Evolutionary conservation across 2,797 vertebrate species (phyloP), one percentile per base, ranked within the genome.

Genomic region (Falco rusticolus): DNA sequence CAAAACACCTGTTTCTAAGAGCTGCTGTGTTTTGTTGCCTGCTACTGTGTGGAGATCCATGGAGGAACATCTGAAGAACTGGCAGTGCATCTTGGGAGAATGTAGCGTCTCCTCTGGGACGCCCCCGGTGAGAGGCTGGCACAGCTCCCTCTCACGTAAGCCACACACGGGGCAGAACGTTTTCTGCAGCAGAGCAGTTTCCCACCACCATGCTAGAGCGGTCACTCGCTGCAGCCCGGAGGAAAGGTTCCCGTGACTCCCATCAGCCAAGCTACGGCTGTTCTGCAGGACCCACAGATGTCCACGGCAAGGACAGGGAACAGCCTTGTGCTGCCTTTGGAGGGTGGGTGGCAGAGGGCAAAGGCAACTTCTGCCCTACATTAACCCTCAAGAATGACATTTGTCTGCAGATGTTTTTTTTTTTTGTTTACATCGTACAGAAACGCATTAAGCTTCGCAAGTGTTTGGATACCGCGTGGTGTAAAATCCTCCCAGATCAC

Each of bases 81-180:
- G 25, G 41, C 79, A 51, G 16, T 1, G 41, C 48, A 33, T 26
- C 69, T 11, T 19, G 37, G 37, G 37, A 57, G 61, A 7, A 45
- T 3, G 19, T 8, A 66, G 16, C 0, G 2, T 33, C 20, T 79
- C 48, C 91, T 43, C 3, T 16, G 75, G 87, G 82, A 39, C 9
- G 37, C 16, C n/a, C 37, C 57, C 3, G 1, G 3, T 1, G 16
- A 75, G 56, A 33, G 56, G 63, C 64, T 48, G 37, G 81, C 41
- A 24, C 20, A 64, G 89, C 84, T 45, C n/a, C 17, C 8, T 53
- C 47, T 53, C 47, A 10, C 1, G 11, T 0, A 5, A 60, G 10
- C 59, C 39, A 5, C 2, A 3, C 16, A 2, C 0, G 0, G 0
- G 4, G 28, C 50, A 56, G 26, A 50, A 11, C 43, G 3, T 59